These are phyloP conservation scores for Meloe dianella DNA, from an alignment of 2,888 invertebrate genomes.

Conservation along the genomic window DNA sequence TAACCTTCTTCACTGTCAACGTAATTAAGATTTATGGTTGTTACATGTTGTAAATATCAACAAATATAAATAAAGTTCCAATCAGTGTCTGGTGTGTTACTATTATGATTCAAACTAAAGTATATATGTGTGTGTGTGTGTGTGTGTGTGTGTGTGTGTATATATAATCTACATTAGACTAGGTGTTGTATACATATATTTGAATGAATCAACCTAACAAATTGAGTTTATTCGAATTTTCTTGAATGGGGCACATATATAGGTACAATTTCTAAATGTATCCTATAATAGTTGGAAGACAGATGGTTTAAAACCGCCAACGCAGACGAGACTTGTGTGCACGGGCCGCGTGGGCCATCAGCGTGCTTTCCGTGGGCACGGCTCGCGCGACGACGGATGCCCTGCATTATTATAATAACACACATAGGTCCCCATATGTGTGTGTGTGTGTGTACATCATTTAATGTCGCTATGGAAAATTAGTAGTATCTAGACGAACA, in stretches of 20 bases:
- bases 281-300: conserved; percentile 16
- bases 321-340: conserved; percentile 36
- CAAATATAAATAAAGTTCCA: conserved; percentile 45
- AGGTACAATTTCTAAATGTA: neutral
- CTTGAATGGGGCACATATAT: conserved; percentile 37
- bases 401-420: conserved; percentile 46
- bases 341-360: conserved; percentile 35
- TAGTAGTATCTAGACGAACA: neutral
- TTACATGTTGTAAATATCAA: conserved; percentile 18
- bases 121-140: too few relatives aligned
- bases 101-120: neutral
- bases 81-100: conserved; percentile 39
- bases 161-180: neutral
- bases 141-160: neutral
- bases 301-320: conserved; percentile 44
- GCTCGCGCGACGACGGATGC: conserved; percentile 44
- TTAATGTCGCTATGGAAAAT: conserved; percentile 21
- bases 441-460: conserved; percentile 34
- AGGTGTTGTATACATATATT: neutral
- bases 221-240: conserved; percentile 46
- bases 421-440: too few relatives aligned
- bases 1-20: conserved; percentile 35
- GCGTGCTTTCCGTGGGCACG: conserved; percentile 44
- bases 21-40: conserved; percentile 43
- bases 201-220: conserved; percentile 46